A percentile compares a stretch with the other conserved stretches of the same genome.
These are phyloP conservation scores for Vulpes lagopus DNA, from an alignment of 2,113 vertebrate species.

Conservation along the genomic window DNA sequence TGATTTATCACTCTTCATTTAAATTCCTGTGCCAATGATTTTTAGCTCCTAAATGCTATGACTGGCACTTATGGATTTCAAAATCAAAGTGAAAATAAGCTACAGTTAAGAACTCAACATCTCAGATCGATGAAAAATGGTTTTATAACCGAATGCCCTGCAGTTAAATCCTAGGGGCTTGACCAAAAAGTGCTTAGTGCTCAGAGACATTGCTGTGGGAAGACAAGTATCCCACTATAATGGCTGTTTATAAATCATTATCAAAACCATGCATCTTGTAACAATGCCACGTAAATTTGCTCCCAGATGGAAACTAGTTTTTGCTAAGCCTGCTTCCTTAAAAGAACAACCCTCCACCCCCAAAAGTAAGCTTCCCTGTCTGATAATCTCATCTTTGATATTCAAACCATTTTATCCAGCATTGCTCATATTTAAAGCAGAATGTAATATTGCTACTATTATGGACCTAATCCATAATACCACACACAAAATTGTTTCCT, in stretches of 20 bases:
- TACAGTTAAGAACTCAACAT: constrained; percentile 84
- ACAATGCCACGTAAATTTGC: constrained; percentile 50
- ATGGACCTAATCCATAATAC: background rate
- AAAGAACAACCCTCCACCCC: constrained; percentile 32
- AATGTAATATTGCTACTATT: background rate
- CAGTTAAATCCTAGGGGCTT: constrained; percentile 81
- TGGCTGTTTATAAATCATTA: constrained; percentile 67
- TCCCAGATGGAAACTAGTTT: constrained; percentile 47
- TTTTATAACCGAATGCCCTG: constrained; percentile 77
- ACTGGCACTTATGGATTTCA: constrained; percentile 86
- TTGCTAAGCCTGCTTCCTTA: constrained; percentile 42
- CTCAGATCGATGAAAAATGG: constrained; percentile 82
- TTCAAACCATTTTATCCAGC: constrained; percentile 9
- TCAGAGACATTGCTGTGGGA: constrained; percentile 69
- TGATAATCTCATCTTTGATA: constrained; percentile 46
- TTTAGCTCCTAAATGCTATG: constrained; percentile 83
- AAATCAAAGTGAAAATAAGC: constrained; percentile 88
- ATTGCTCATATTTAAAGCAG: constrained; percentile 30
- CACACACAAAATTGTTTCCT: background rate
- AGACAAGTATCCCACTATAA: constrained; percentile 15
- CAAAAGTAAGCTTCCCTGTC: background rate
- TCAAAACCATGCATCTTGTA: constrained; percentile 51
- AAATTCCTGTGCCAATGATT: constrained; percentile 81
- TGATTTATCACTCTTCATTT: constrained; percentile 87
- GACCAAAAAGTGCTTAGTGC: constrained; percentile 78